Evolutionary conservation across 2,888 invertebrate genomes (phyloP).

Genomic region (Allolobophora icterica): DNA sequence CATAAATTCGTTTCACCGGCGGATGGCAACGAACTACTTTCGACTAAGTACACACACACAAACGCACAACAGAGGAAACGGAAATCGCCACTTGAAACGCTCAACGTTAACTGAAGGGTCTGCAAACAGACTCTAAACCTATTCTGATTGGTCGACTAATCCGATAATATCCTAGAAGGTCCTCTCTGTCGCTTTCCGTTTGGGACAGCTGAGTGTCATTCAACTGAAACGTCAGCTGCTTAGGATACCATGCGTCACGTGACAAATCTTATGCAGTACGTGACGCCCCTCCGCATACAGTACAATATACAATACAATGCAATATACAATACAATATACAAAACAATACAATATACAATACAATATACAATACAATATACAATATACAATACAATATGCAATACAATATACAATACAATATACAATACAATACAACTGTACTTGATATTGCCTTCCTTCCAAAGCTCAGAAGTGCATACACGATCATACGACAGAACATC

Average conservation of each 20-base stretch:
- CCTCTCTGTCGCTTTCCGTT: neutral
- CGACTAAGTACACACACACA: neutral
- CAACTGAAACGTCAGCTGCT: neutral
- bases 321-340: too few relatives aligned
- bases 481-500: too few relatives aligned
- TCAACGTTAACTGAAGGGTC: neutral
- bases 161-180: constrained; percentile 7
- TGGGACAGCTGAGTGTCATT: constrained; percentile 11
- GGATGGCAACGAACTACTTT: neutral
- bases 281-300: neutral
- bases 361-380: too few relatives aligned
- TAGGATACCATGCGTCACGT: neutral
- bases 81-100: neutral
- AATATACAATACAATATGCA: too few relatives aligned
- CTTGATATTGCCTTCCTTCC: too few relatives aligned
- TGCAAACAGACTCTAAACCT: neutral
- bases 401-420: too few relatives aligned
- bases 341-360: too few relatives aligned
- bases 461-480: too few relatives aligned
- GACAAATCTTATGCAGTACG: neutral
- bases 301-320: neutral
- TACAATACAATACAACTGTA: too few relatives aligned
- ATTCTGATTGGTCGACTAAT: neutral
- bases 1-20: neutral
- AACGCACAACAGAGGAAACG: neutral